A percentile compares a stretch with the other conserved stretches of the same genome.
These are phyloP conservation scores for Pararge aegeria DNA, from an alignment of 1,140 invertebrate genomes.

Conservation along the genomic window DNA sequence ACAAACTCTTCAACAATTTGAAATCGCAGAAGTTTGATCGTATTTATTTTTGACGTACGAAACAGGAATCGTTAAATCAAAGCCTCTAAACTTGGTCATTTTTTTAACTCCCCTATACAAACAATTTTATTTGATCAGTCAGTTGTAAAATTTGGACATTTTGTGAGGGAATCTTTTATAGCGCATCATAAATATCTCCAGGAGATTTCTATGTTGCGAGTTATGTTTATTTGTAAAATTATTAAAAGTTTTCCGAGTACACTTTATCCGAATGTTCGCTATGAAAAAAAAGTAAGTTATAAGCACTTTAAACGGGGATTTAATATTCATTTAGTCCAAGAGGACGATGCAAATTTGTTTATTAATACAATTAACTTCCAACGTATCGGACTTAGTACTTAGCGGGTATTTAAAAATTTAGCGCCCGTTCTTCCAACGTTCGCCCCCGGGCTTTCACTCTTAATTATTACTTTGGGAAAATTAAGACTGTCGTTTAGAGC, in stretches of 20 bases:
- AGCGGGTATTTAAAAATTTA: slow-evolving; percentile 76
- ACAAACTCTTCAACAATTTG: slow-evolving; percentile 19
- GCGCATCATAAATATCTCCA: too few relatives aligned
- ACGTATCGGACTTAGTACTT: slow-evolving; percentile 73
- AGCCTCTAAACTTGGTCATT: neutral
- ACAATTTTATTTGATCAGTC: neutral
- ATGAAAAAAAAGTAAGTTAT: neutral
- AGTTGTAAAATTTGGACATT: too few relatives aligned
- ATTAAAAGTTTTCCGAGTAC: neutral
- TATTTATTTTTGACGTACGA: neutral
- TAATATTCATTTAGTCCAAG: slow-evolving; percentile 9
- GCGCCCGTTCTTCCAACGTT: slow-evolving; percentile 49
- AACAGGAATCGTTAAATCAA: neutral
- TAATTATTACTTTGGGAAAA: slow-evolving; percentile 82
- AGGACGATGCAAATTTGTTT: slow-evolving; percentile 36
- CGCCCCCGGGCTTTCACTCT: slow-evolving; percentile 75
- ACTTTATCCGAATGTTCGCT: too few relatives aligned
- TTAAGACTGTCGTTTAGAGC: slow-evolving; percentile 79
- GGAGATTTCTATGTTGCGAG: too few relatives aligned
- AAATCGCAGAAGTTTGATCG: neutral
- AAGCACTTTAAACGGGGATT: neutral
- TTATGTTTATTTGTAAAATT: too few relatives aligned
- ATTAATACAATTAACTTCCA: slow-evolving; percentile 71
- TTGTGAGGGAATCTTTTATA: too few relatives aligned
- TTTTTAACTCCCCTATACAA: neutral